Evolutionary conservation across 2,888 invertebrate species (phyloP), one percentile per base, ranked within the genome.

Genomic region (Panopea generosa): DNA sequence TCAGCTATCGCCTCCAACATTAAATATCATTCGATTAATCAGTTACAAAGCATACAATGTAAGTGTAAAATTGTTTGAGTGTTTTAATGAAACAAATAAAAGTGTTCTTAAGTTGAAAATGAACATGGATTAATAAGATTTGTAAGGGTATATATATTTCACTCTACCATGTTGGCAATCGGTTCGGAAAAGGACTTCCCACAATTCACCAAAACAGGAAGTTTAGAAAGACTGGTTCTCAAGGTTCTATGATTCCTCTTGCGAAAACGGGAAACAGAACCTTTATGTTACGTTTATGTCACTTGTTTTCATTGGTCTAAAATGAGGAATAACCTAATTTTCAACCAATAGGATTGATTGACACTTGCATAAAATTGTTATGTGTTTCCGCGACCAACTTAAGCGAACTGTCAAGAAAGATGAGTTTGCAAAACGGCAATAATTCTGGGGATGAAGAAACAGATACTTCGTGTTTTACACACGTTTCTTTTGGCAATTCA

Each of bases 401-500:
- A 18, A 45, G 16, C 45, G n/a, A 45, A 45, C 45, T 45, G 45
- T 45, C 6, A 40, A 40, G 16, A 56, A 57, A 27, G 11, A 75
- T 65, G 68, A 55, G 43, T 49, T 53, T 26, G 6, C 33, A 26
- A 26, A 45, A 63, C 24, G 47, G 45, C 2, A 52, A 26, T 57
- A 47, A 53, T 26, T 29, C 50, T 2, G 22, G 55, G 50, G 69
- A 73, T 55, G 60, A 55, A 29, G 71, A 77, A 18, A 45, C 53
- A n/a, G 80, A 80, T 59, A 62, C 55, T 56, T 80, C 80, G 18
- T 80, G 65, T 24, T 73, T 73, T 24, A 80, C 80, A 7, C 74
- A 74, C 38, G 80, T 80, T 18, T 80, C 76, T 18, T 80, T 80
- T 71, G 80, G 74, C 24, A 61, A 53, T 20, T 65, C 65, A 27